Evolutionary conservation across 2,113 vertebrate genomes (phyloP), one percentile per base, ranked within the genome.

Genomic region (Leptobrachium leishanense): DNA sequence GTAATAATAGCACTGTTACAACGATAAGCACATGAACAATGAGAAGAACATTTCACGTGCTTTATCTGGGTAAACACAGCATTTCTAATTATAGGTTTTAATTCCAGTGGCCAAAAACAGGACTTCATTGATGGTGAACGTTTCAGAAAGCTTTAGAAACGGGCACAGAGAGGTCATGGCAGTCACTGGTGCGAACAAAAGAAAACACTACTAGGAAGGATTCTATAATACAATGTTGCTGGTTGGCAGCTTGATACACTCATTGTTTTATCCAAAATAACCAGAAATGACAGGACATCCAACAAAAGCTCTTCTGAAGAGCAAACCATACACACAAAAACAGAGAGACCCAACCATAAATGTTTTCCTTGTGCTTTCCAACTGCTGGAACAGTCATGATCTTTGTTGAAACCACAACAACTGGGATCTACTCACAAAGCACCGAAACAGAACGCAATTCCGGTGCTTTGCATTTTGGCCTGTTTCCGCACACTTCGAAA

Each of bases 301-400:
- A 43, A 44, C 42, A 69, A 57, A 40, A 53, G 2, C 15, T 15
- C 9, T 31, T 31, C 20, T 31, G 20, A 31, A 31, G 20, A 31
- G 20, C 20, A 31, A 31, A 31, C n/a, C 8, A 2, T 7, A 20
- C 5, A 40, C 50, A 9, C 43, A 72, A 40, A 79, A 71, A 65
- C 76, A 54, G 3, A 5, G 1, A 3, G 10, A 20, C 41, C 42
- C 41, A 20, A 39, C 42, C 43, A 64, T 57, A 73, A 43, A 65
- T 72, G 77, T 66, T 72, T 79, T 66, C 15, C 43, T 46, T 66
- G 6, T 67, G 62, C 44, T 79, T 55, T 73, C 40, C 69, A 42
- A 78, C 20, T 15, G 41, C 50, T n/a, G 57, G 20, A 53, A 57
- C 62, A 66, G 20, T 2, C 8, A 40, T 2, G 20, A 53, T 9